Evolutionary conservation across 2,888 invertebrate species (phyloP).

Genomic region (Quadroppia sp.): DNA sequence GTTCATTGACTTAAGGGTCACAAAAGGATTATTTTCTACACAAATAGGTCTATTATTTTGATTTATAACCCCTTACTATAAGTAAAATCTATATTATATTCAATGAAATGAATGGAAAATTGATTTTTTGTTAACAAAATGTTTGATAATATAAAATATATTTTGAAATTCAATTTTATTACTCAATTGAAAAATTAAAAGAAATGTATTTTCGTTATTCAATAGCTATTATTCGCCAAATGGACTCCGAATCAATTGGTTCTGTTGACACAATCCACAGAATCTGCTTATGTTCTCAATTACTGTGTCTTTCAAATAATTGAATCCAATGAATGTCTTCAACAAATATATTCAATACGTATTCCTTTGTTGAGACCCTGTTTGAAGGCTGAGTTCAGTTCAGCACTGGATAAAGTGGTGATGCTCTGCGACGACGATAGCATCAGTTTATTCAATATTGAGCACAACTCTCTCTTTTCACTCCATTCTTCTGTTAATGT

Average conservation of each 20-base stretch:
- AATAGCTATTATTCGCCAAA: slow-evolving; percentile 4
- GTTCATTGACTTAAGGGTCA: neutral
- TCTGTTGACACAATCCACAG: neutral
- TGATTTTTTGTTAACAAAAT: too few relatives aligned
- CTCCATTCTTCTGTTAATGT: slow-evolving; percentile 40
- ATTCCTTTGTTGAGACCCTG: slow-evolving; percentile 38
- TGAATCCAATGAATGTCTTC: slow-evolving; percentile 28
- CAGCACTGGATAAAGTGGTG: slow-evolving; percentile 38
- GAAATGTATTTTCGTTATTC: neutral
- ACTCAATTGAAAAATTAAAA: too few relatives aligned
- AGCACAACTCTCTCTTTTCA: slow-evolving; percentile 38
- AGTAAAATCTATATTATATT: too few relatives aligned
- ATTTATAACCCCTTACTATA: too few relatives aligned
- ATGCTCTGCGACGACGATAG: slow-evolving; percentile 41
- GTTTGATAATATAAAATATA: too few relatives aligned
- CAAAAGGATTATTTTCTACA: too few relatives aligned
- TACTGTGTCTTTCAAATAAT: neutral
- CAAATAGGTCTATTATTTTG: too few relatives aligned
- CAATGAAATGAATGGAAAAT: too few relatives aligned
- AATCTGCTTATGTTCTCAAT: neutral
- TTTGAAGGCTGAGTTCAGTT: slow-evolving; percentile 39
- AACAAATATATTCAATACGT: slow-evolving; percentile 24
- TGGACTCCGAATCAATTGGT: slow-evolving; percentile 19
- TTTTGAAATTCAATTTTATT: too few relatives aligned
- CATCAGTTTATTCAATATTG: slow-evolving; percentile 41